These are phyloP conservation scores for Miltochrista miniata DNA, from an alignment of 2,888 invertebrate genomes.

Conservation along the genomic window DNA sequence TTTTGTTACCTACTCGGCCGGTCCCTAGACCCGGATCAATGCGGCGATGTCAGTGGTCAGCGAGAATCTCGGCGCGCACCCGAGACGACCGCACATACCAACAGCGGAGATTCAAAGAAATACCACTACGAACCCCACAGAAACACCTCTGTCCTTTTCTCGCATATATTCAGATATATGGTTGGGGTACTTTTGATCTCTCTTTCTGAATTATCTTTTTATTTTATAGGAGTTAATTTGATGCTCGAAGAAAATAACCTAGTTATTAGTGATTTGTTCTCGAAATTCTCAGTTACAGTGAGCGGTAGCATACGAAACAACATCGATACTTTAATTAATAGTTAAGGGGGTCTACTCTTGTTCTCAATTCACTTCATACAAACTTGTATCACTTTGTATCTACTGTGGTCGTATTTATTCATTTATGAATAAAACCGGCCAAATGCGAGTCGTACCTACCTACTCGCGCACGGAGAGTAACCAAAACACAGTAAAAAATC, in stretches of 20 bases:
- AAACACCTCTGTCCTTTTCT: slow-evolving; percentile 51
- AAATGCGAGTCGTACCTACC: too few species aligned
- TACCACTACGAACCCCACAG: slow-evolving; percentile 53
- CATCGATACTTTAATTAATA: too few species aligned
- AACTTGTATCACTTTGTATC: too few species aligned
- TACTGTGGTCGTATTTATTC: too few species aligned
- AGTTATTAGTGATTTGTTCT: too few species aligned
- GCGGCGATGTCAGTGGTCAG: slow-evolving; percentile 59
- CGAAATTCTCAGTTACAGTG: too few species aligned
- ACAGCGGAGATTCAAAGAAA: slow-evolving; percentile 65
- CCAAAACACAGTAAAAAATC: too few species aligned
- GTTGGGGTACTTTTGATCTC: slow-evolving; percentile 27
- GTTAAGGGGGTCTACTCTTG: too few species aligned
- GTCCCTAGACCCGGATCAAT: slow-evolving; percentile 57
- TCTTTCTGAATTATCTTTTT: slow-evolving; percentile 30
- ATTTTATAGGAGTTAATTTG: slow-evolving; percentile 23
- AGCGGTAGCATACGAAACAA: background rate
- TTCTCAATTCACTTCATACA: too few species aligned
- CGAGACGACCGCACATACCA: slow-evolving; percentile 68
- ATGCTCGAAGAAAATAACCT: slow-evolving; percentile 15
- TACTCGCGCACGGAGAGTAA: too few species aligned
- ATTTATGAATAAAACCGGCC: too few species aligned
- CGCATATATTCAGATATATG: slow-evolving; percentile 24
- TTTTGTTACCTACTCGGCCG: slow-evolving; percentile 29
- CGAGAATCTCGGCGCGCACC: slow-evolving; percentile 66